A percentile compares a stretch with the other conserved stretches of the same genome.
phyloP scores from a whole-genome alignment of 2,113 vertebrate species.

The Etheostoma cragini region DNA sequence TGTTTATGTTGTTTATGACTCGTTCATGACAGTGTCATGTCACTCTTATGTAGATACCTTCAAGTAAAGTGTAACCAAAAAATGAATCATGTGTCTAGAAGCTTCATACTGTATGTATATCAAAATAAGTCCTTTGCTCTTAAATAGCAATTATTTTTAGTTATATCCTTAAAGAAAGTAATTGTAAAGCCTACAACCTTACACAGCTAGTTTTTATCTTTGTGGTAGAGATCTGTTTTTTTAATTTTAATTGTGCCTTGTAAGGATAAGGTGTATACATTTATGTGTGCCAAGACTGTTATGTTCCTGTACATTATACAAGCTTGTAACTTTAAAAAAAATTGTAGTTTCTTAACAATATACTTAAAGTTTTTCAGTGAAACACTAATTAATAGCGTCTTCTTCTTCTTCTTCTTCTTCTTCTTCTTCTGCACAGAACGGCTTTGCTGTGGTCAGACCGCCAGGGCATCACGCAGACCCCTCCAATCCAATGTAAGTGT shows the following conservation, averaged over 20 bases:
- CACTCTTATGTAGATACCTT: too few relatives aligned
- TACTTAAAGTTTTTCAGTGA: not conserved
- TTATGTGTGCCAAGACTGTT: not conserved
- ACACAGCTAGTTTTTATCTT: not conserved
- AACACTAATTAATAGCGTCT: slow-evolving; percentile 16
- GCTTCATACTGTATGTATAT: not conserved
- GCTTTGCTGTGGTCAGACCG: slow-evolving; percentile 93
- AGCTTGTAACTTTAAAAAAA: not conserved
- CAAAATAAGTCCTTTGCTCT: not conserved
- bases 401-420: slow-evolving; percentile 16
- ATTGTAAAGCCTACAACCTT: not conserved
- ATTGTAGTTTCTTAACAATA: not conserved
- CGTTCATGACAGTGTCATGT: too few relatives aligned
- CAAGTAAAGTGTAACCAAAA: not conserved
- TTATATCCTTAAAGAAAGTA: not conserved
- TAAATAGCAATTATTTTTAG: not conserved
- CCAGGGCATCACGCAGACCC: slow-evolving; percentile 93
- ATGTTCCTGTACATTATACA: not conserved
- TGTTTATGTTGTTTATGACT: too few relatives aligned
- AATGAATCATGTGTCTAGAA: not conserved
- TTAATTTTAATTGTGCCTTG: not conserved
- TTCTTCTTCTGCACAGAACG: slow-evolving; percentile 85
- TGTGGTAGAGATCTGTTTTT: not conserved
- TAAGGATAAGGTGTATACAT: not conserved
- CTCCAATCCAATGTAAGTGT: slow-evolving; percentile 91